Conservation (phyloP, 2,888 invertebrate genomes). For the Smittia aterrima region DNA sequence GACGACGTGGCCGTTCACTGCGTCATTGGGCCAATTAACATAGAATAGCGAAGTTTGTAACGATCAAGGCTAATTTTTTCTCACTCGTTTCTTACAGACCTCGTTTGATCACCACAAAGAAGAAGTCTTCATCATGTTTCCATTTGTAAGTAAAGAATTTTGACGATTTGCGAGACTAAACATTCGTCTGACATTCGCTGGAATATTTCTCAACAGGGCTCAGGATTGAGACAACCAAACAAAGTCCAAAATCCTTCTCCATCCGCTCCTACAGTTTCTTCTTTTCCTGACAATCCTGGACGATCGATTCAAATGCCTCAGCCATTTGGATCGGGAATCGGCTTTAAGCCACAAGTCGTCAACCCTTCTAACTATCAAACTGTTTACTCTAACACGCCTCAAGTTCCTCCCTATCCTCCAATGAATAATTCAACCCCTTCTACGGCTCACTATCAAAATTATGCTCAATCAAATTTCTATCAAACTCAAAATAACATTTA, state of each 20-base stretch:
- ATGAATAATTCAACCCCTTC: not conserved
- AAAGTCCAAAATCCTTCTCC: not conserved
- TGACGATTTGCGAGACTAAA: not conserved
- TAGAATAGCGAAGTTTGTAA: not conserved
- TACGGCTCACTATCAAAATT: not conserved
- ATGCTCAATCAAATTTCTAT: not conserved
- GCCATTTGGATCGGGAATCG: not conserved
- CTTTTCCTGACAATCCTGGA: not conserved
- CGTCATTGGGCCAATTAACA: constrained; percentile 10
- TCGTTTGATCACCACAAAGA: not conserved
- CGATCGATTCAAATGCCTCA: not conserved
- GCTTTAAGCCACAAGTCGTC: not conserved
- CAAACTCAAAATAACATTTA: constrained; percentile 11
- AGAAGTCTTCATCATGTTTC: constrained; percentile 6
- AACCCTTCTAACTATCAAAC: not conserved
- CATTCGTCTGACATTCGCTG: not conserved
- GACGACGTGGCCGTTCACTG: not conserved
- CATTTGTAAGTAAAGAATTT: constrained; percentile 12
- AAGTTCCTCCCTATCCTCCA: not conserved
- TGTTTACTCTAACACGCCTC: not conserved
- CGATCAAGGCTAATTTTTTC: not conserved
- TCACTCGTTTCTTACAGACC: not conserved
- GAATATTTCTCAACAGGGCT: constrained; percentile 2
- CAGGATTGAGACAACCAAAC: not conserved
- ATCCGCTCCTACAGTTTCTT: not conserved